These are phyloP conservation scores for Margarornis squamiger DNA, from an alignment of 2,797 vertebrate genomes.

Conservation along the genomic window DNA sequence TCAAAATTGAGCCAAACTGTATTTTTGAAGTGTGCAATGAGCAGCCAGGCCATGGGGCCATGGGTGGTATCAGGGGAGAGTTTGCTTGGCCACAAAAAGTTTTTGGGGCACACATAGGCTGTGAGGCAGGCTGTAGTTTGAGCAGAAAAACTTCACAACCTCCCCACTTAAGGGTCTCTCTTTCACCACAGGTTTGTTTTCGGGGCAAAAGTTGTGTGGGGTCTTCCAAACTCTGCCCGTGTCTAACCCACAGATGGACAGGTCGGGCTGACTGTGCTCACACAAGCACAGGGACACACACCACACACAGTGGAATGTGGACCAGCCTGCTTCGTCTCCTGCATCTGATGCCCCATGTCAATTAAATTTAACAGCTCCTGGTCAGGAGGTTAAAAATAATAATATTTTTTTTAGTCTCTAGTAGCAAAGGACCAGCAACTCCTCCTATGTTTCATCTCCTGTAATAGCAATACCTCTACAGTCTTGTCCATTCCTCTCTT, in stretches of 20 bases:
- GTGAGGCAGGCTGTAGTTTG: not conserved
- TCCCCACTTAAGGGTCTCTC: not conserved
- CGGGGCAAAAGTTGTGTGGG: not conserved
- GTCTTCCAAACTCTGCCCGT: not conserved
- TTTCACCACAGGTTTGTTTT: not conserved
- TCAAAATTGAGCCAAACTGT: not conserved
- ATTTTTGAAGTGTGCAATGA: not conserved
- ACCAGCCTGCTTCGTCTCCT: not conserved
- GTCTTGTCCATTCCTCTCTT: not conserved
- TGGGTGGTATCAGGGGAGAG: rapidly evolving
- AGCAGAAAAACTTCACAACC: not conserved
- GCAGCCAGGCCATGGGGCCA: not conserved
- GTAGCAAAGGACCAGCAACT: not conserved
- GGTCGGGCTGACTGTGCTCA: rapidly evolving
- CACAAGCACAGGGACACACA: not conserved
- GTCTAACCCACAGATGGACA: rapidly evolving
- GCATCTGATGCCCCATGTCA: not conserved
- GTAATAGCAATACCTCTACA: not conserved
- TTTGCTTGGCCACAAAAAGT: rapidly evolving
- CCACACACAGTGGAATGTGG: not conserved
- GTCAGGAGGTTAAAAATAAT: not conserved
- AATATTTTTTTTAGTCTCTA: not conserved
- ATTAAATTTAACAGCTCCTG: not conserved
- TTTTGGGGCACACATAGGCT: rapidly evolving
- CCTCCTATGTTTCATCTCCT: not conserved